A percentile compares a stretch with the other conserved stretches of the same genome.
phyloP scores from a whole-genome alignment of 2,113 vertebrate genomes.

The Connochaetes taurinus region DNA sequence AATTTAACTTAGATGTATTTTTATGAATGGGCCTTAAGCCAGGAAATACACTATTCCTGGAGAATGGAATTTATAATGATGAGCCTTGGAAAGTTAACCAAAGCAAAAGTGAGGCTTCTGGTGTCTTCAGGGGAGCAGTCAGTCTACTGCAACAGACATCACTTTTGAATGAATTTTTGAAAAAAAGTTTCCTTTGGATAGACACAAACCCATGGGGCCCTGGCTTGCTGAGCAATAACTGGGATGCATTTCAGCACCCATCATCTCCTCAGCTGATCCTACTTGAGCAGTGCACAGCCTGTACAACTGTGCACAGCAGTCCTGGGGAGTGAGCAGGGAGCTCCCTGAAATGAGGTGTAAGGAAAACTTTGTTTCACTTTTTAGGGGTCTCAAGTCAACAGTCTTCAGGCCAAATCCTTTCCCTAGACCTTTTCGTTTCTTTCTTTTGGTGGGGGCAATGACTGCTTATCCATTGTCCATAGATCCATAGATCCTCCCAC shows the following conservation, averaged over 20 bases:
- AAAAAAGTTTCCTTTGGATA: not conserved
- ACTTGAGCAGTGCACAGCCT: not conserved
- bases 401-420: not conserved
- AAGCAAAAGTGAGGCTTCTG: not conserved
- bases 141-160: rapidly evolving
- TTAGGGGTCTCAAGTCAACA: not conserved
- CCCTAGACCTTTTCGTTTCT: not conserved
- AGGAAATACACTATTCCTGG: not conserved
- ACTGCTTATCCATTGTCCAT: not conserved
- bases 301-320: not conserved
- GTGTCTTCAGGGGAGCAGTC: not conserved
- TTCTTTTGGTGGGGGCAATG: too few species aligned
- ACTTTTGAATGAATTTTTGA: too few species aligned
- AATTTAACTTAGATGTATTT: too few species aligned
- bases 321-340: not conserved
- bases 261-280: rapidly evolving
- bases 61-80: not conserved
- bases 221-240: not conserved
- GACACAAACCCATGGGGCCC: not conserved
- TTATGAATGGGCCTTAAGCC: not conserved
- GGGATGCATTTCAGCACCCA: not conserved
- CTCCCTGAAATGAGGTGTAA: not conserved
- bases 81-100: not conserved
- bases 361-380: not conserved
- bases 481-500: rapidly evolving